phyloP scores from a whole-genome alignment of 1,140 invertebrate species.

The Conopomorpha cramerella region DNA sequence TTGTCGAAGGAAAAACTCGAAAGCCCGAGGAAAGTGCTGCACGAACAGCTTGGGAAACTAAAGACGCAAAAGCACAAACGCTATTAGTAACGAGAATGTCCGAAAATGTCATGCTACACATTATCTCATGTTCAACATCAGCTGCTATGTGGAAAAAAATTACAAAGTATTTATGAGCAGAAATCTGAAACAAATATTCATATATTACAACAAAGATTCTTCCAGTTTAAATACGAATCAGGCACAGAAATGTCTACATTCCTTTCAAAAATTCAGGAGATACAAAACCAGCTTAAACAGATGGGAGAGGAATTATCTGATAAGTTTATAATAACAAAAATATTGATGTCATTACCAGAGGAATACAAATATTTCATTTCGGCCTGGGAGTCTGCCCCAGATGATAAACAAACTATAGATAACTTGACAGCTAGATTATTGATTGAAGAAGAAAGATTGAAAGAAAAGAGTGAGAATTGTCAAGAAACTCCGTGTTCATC shows the following conservation, averaged over 20 bases:
- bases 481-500: neutral
- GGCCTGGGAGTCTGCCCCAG: too few relatives aligned
- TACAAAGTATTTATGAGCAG: too few relatives aligned
- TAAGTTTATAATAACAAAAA: slow-evolving; percentile 19
- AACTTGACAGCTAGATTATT: slow-evolving; percentile 20
- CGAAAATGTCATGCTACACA: slow-evolving; percentile 12
- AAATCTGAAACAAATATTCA: too few relatives aligned
- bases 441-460: slow-evolving; percentile 9
- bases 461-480: slow-evolving; percentile 5
- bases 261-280: too few relatives aligned
- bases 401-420: slow-evolving; percentile 11
- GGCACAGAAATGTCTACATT: neutral
- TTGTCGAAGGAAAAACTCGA: neutral
- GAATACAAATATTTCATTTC: slow-evolving; percentile 3
- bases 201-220: slow-evolving; percentile 22
- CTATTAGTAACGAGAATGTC: slow-evolving; percentile 12
- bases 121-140: slow-evolving; percentile 15
- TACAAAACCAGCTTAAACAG: slow-evolving; percentile 13
- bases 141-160: slow-evolving; percentile 27
- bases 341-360: slow-evolving; percentile 20
- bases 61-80: neutral
- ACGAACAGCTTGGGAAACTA: neutral
- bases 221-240: slow-evolving; percentile 9
- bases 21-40: neutral
- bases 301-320: slow-evolving; percentile 14